Evolutionary conservation across 2,888 invertebrate genomes (phyloP), one percentile per base, ranked within the genome.

Genomic region (Arge pagana): DNA sequence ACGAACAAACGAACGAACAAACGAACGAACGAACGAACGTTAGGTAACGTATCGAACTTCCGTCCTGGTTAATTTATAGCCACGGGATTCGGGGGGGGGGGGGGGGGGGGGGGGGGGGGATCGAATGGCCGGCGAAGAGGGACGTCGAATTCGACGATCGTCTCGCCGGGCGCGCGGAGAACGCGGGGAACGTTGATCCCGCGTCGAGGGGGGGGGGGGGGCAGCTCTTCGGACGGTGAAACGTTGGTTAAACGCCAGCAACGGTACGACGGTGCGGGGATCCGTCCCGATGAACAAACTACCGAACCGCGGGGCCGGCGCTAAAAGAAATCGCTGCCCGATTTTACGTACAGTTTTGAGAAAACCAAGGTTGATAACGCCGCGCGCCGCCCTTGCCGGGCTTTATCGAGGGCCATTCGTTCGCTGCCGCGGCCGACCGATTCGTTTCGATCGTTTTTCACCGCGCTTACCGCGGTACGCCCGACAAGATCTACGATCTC

Each of bases 361-460:
- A 67, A 71, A 71, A 71, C 67, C 71, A 54, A 48, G 59, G 64
- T 61, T 61, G 65, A 71, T 71, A 69, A 71, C 68, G 70, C 65
- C 65, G 60, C 40, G 26, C 51, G n/a, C 13, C 39, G n/a, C 53
- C 40, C 43, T 13, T n/a, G 11, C 15, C 49, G 24, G 30, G 19
- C 19, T 33, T 18, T 8, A 10, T 8, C n/a, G 15, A 40, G 16
- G 4, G 7, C 24, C 43, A 18, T 28, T 40, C 24, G 31, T 45
- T 45, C 41, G 26, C 23, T 41, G 13, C 51, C 31, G 49, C 19
- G 37, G 53, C 49, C 23, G 43, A 57, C 48, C 60, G 60, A 61
- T 62, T 58, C 62, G 58, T 59, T 59, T 61, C 55, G 60, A 45
- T 65, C 62, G 62, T 65, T 66, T n/a, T n/a, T n/a, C n/a, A n/a